Conservation (phyloP, 92 coral and sea anemone genomes). For the Desmophyllum pertusum region DNA sequence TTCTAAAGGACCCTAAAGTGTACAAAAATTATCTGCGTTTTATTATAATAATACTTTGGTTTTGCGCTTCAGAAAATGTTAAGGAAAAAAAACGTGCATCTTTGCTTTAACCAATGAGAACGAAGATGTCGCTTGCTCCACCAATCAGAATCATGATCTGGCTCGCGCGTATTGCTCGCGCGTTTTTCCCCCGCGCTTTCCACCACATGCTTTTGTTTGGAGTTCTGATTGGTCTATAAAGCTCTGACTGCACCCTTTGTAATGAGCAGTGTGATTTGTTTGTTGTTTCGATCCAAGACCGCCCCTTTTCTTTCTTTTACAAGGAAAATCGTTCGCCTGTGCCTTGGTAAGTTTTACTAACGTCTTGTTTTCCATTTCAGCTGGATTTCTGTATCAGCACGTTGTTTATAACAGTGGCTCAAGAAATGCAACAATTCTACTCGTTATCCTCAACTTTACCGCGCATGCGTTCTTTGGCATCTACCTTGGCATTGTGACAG, state of each 20-base stretch:
- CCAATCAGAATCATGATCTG: background rate
- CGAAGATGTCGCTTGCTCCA: background rate
- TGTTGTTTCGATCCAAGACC: no score
- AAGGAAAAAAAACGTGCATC: background rate
- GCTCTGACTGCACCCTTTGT: background rate
- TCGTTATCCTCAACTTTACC: slow-evolving; percentile 60
- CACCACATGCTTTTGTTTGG: background rate
- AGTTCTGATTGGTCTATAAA: background rate
- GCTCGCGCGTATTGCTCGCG: background rate
- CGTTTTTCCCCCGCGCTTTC: background rate
- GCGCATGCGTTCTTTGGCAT: slow-evolving; percentile 74
- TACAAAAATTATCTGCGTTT: no score
- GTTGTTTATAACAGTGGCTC: slow-evolving; percentile 58
- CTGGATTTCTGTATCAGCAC: slow-evolving; percentile 59
- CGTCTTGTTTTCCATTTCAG: slow-evolving; percentile 34
- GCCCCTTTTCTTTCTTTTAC: no score
- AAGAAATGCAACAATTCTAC: slow-evolving; percentile 41
- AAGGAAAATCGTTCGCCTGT: no score
- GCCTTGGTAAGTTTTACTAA: background rate
- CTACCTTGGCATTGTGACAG: slow-evolving; percentile 56
- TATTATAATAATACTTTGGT: no score
- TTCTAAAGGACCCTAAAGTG: no score
- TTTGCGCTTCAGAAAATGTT: no score
- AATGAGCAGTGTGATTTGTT: background rate
- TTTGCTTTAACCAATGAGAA: background rate